Evolutionary conservation across 23 tunicate genomes (phyloP), one percentile per base, ranked within the genome.

Genomic region (Halocynthia roretzi): DNA sequence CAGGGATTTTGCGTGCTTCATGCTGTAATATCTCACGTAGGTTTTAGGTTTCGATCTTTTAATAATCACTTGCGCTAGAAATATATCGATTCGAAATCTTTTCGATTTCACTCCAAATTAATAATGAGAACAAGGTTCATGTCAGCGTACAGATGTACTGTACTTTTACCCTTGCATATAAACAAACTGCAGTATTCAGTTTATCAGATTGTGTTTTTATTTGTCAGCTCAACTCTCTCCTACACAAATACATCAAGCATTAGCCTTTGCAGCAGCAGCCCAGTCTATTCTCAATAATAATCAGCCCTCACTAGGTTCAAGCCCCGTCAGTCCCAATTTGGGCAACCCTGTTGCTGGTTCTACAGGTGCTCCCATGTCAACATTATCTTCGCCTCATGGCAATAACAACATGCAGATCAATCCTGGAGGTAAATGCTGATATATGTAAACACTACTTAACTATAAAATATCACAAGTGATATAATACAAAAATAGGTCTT

Each of bases 181-280:
- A 4, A 4, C 44, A 31, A 31, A 4, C 44, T 1, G 44, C 44
- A 31, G 44, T 31, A 31, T 31, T 31, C 44, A 1, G 2, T 31
- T 31, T 31, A 31, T 31, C 44, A 31, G 44, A 0, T 31, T 31
- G 44, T 44, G 23, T 19, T 12, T 67, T 67, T 67, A 11, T n/a
- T 18, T 77, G 18, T 65, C 75, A 71, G 81, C 68, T 52, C 90
- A 72, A 10, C 69, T 80, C 15, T 51, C 69, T 0, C 85, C 83
- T 50, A 71, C 86, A 53, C 84, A 82, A 54, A 22, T 91, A 20
- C 97, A 91, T 55, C 97, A 91, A 60, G 90, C 89, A 21, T 49
- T 91, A 11, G 60, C 87, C 11, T 31, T 91, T 10, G 90, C 86
- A 10, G 97, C 97, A 6, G 97, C 97, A n/a, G 97, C 97, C 18